Evolutionary conservation across 2,888 invertebrate species (phyloP).

Genomic region (Melanotus villosus): DNA sequence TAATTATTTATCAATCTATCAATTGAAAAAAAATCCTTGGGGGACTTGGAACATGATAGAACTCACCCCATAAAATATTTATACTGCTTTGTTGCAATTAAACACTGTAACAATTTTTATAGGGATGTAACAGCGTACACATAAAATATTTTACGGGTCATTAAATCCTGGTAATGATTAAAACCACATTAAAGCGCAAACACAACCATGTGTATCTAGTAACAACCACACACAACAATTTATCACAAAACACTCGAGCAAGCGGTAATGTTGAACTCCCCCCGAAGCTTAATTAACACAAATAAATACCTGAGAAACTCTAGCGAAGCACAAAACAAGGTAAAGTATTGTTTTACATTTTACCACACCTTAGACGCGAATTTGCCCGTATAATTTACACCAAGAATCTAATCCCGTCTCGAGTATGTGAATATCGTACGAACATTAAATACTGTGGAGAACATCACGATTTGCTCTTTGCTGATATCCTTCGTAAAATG

Average conservation of each 20-base stretch:
- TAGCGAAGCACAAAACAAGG: neutral
- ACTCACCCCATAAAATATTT: too few relatives aligned
- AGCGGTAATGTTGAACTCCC: neutral
- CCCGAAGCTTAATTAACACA: conserved; percentile 14
- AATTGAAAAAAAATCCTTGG: too few relatives aligned
- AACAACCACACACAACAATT: conserved; percentile 1
- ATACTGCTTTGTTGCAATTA: too few relatives aligned
- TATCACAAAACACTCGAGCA: neutral
- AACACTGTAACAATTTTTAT: too few relatives aligned
- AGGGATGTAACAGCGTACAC: neutral
- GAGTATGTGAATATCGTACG: neutral
- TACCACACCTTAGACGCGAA: conserved; percentile 6
- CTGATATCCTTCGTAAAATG: neutral
- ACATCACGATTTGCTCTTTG: neutral
- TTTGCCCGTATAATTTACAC: neutral
- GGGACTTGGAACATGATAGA: too few relatives aligned
- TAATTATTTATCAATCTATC: too few relatives aligned
- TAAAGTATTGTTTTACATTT: conserved; percentile 3
- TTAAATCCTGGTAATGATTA: neutral
- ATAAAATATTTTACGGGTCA: neutral
- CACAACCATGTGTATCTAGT: neutral
- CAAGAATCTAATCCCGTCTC: neutral
- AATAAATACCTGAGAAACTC: conserved; percentile 13
- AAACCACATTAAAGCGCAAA: neutral
- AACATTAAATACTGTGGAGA: neutral